Base-by-base conservation (phyloP, 2,797 vertebrate genomes). In the Megaceryle alcyon region DNA sequence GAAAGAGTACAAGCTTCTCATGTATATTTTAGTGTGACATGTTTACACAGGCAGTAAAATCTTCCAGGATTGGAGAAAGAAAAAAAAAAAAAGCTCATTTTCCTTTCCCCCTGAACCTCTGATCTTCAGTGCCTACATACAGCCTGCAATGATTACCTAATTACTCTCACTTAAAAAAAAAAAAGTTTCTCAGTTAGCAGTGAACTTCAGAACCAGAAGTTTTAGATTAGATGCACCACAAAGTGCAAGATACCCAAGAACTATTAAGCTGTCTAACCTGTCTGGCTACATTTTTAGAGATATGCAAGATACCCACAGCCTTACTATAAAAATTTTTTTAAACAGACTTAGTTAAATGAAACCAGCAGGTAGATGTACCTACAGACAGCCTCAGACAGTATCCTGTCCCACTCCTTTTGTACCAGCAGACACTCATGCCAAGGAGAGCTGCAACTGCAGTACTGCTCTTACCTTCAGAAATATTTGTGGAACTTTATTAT, bases 21-120 rank as follows among this genome's bases (percentile, higher is more conserved):
- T 10, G 12, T 2, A 0, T 17, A 35, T 28, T 61, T 70, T 6
- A 33, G 7, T 2, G 11, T 15, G 18, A 26, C 7, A 0, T 14
- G 25, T 54, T 71, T 51, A 20, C 61, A 71, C 2, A 2, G 3
- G 7, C 54, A 60, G 57, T 31, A 71, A 71, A 63, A 37, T 49
- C 31, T 86, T 57, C n/a, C 60, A 64, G 12, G 6, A 64, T 10
- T 37, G 56, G 21, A 14, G 15, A 4, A 31, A 23, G 10, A 37
- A 44, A 41, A 73, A 43, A 23, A 11, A 37, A 44, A 41, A 73
- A 39, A 49, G 18, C 19, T 41, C 12, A 44, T 43, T 61, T 78
- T 23, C 20, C 39, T 57, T 57, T 46, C 12, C 15, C 25, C 16
- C 75, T 51, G 3, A 44, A 15, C 37, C 16, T 48, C 39, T 12